Conservation (phyloP, 1,140 invertebrate species). For the Brachionus paranguensis region DNA sequence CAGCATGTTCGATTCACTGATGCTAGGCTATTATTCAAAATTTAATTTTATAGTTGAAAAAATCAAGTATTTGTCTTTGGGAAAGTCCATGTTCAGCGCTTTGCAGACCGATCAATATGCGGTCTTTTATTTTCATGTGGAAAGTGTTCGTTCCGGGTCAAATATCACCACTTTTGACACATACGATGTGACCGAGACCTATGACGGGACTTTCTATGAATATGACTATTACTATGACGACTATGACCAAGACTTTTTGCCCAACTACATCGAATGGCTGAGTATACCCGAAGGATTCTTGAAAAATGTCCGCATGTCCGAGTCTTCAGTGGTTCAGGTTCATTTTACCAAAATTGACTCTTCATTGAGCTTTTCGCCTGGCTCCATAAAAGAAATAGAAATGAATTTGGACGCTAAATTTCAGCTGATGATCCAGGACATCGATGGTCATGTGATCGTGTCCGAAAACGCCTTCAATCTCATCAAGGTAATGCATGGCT, state of each 20-base stretch:
- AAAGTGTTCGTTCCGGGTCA: background rate
- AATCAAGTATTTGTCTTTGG: background rate
- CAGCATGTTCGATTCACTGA: conserved; percentile 19
- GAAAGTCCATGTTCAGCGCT: conserved; percentile 7
- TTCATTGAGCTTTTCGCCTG: background rate
- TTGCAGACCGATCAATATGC: conserved; percentile 26
- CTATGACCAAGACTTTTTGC: background rate
- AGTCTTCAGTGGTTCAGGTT: conserved; percentile 3
- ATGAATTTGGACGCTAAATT: background rate
- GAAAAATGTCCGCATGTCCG: conserved; percentile 21
- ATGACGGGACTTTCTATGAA: background rate
- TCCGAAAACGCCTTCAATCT: conserved; percentile 21
- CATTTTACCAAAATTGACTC: conserved; percentile 15
- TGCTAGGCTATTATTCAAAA: conserved; percentile 24
- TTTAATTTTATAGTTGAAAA: conserved; percentile 33
- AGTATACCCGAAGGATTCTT: conserved; percentile 29
- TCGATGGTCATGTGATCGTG: background rate
- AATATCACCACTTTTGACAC: background rate
- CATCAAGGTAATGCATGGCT: background rate
- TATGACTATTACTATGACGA: background rate
- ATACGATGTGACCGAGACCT: background rate
- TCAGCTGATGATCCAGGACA: conserved; percentile 17
- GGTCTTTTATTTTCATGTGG: conserved; percentile 38
- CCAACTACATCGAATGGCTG: background rate
- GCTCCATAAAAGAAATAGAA: conserved; percentile 3